Base-by-base conservation (phyloP, 1,140 invertebrate species). In the Aricia agestis region DNA sequence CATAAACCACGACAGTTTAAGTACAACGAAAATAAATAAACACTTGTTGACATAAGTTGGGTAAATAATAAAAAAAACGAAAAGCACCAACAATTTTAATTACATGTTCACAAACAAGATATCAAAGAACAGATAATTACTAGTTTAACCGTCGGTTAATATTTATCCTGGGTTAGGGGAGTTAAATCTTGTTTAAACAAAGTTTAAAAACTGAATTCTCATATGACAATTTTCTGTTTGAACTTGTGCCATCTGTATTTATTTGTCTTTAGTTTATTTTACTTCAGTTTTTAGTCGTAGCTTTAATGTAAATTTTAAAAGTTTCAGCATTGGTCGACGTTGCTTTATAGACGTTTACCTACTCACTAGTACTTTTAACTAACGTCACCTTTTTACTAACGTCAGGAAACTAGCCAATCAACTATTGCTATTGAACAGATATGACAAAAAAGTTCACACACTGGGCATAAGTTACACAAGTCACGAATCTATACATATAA, bases 71-170 rank as follows among this genome's bases (percentile, higher is more conserved):
- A 74, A 67, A 74, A 69, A 73, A 73, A 59, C 41, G 70, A 72
- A 70, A 72, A 58, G 70, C 61, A 72, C 69, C 72, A 65, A 74
- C 58, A 63, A 25, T 63, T 63, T 63, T 63, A 63, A 63, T 63
- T 31, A 63, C 19, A 18, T 19, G 18, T 19, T 11, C 18, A 63
- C 59, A 63, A 63, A n/a, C 36, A 57, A 52, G 66, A 72, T 69
- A 72, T 72, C 67, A 70, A 72, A 76, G 63, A 69, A 61, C 68
- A 72, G 72, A 75, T 73, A 73, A 69, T 75, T 72, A 72, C 66
- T 67, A 68, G 73, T 69, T 69, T 71, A 71, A 72, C 61, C 31
- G 17, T 18, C 61, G 65, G 66, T 72, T 45, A 75, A 75, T 75
- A 75, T 75, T 75, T 45, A 72, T 57, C 17, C 42, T 42, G 36